Base-by-base conservation (phyloP, 2,888 invertebrate species). In the Phytoseiulus persimilis region DNA sequence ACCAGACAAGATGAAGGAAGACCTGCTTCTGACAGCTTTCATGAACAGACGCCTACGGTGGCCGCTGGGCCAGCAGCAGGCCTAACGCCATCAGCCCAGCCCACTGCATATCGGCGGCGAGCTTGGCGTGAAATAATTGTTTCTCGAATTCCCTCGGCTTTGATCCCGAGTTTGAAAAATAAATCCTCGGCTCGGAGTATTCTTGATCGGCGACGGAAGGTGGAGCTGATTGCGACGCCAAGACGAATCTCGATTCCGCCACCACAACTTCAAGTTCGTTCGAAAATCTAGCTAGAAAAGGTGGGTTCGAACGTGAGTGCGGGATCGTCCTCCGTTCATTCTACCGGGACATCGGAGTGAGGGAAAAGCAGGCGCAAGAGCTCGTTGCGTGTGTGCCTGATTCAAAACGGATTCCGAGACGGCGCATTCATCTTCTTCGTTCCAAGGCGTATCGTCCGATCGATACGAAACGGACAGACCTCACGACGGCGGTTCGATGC, bases 1-100 rank as follows among this genome's bases (percentile, higher is more conserved):
- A 65, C 65, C 65, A 65, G 65, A 65, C 65, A 65, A 65, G 65
- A 65, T 65, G 65, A 65, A 65, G 65, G 65, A 65, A 65, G 65
- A 65, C 65, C 65, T 65, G 65, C 18, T 65, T 65, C 65, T 65
- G 65, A 65, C 65, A 65, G 65, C 65, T 65, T 65, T 65, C 65
- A 65, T 28, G 65, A 65, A 65, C 65, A 65, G 28, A 65, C 65
- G 65, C 65, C 28, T 65, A 23, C 65, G 65, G 14, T 28, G 65
- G 18, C 23, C 2, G 23, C 28, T 65, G 23, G 28, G 65, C 65
- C 65, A 39, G 65, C 65, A 65, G 65, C 65, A 14, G 65, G 14
- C 65, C 65, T 65, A 65, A 65, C 65, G 65, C 65, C 65, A 65
- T 65, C 65, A 28, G 65, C 65, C 65, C 28, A 1, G 65, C 65